phyloP scores from a whole-genome alignment of 2,888 invertebrate genomes.

The Lochmaea crataegi region DNA sequence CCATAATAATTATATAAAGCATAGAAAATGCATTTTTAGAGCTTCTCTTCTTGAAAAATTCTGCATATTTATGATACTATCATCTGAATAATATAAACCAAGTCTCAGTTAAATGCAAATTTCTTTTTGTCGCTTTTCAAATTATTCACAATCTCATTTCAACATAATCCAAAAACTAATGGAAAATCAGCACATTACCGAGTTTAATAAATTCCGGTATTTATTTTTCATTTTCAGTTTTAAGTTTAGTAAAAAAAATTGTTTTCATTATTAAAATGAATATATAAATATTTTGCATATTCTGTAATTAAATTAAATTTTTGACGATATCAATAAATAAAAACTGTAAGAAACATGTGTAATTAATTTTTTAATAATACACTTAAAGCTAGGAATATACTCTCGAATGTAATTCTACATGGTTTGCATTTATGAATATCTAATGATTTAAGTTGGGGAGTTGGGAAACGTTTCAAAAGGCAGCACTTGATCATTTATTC shows the following conservation, averaged over 20 bases:
- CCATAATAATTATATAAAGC: too few species aligned
- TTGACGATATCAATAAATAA: too few species aligned
- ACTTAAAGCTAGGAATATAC: not conserved
- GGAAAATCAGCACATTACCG: not conserved
- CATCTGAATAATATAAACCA: slow-evolving; percentile 3
- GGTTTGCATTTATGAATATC: slow-evolving; percentile 13
- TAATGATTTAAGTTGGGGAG: slow-evolving; percentile 10
- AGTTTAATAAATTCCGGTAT: not conserved
- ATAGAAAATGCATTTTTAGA: not conserved
- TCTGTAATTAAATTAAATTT: too few species aligned
- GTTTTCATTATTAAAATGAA: too few species aligned
- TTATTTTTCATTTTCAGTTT: not conserved
- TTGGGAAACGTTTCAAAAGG: slow-evolving; percentile 8
- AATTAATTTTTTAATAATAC: not conserved
- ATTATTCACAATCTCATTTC: not conserved
- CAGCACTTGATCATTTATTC: slow-evolving; percentile 14
- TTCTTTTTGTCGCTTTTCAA: not conserved
- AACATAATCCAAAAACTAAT: not conserved
- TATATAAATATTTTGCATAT: too few species aligned
- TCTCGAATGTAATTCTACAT: slow-evolving; percentile 7
- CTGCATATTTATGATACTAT: not conserved
- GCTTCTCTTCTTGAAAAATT: not conserved
- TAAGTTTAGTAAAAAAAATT: not conserved
- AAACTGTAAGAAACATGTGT: too few species aligned
- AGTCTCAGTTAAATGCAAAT: not conserved